Evolutionary conservation across 2,113 vertebrate genomes (phyloP), one percentile per base, ranked within the genome.

Genomic region (Pachyramphus minor): DNA sequence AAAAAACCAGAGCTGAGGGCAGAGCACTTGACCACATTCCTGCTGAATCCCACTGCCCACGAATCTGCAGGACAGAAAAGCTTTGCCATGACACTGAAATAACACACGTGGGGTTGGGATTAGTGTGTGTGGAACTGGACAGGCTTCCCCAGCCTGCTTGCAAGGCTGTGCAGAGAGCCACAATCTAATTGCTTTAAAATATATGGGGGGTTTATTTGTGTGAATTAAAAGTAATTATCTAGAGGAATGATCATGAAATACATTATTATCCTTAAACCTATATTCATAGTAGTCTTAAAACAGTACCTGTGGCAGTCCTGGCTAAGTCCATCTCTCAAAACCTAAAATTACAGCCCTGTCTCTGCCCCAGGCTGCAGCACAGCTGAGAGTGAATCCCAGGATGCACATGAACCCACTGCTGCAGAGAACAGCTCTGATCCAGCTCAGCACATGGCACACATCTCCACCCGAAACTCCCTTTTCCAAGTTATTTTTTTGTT

Each of bases 11-110:
- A 69, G 52, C 56, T 44, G 18, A 69, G 37, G 25, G 47, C 35
- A 66, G 16, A 53, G 15, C 24, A n/a, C 12, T 16, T n/a, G 33
- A 12, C 23, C 1, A 4, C 15, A 6, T 45, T 76, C 31, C 33
- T 25, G 14, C 41, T 76, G 22, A 87, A 60, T 42, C 41, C 35
- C 55, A 42, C 31, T 3, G 4, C n/a, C 45, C 1, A 0, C 0
- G 0, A 44, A 94, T 35, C 20, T 71, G 16, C 15, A 33, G 12
- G 18, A 66, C 18, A 55, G 60, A 79, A 87, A 55, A 82, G 21
- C 52, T 91, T 49, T 2, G 0, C 30, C 8, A 3, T 10, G 18
- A 20, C 60, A 53, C 50, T n/a, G 21, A 35, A 89, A 44, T 45
- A 81, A 66, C 33, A 58, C n/a, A 15, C 0, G 0, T 22, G 53